Percentiles rank a stretch among this genome's conserved stretches.
Evolutionary conservation across 2,797 vertebrate genomes (phyloP).

Genomic region (Hemitrygon akajei): DNA sequence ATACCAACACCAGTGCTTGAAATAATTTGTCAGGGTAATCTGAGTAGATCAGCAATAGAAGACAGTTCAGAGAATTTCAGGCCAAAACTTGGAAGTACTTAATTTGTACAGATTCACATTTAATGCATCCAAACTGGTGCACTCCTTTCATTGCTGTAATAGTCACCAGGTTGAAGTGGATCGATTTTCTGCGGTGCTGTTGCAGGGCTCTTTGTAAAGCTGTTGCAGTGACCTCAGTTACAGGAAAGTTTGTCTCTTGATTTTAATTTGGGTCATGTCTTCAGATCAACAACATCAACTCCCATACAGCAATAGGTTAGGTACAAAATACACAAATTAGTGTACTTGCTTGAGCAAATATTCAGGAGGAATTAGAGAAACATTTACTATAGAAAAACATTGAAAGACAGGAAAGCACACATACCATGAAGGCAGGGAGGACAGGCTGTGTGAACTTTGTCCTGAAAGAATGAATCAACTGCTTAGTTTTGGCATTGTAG

Average conservation of each 20-base stretch:
- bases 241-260: neutral
- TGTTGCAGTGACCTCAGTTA: neutral
- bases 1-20: too few species aligned
- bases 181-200: neutral
- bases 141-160: neutral
- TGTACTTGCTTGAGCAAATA: neutral
- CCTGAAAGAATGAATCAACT: conserved; percentile 82
- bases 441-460: conserved; percentile 84
- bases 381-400: neutral
- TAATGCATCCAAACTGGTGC: neutral
- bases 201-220: neutral
- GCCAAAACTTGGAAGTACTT: neutral
- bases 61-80: neutral
- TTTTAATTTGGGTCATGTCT: neutral
- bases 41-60: too few species aligned
- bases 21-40: too few species aligned
- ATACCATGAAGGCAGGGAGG: conserved; percentile 86
- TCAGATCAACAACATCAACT: neutral
- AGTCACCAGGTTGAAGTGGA: too few species aligned
- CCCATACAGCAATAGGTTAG: neutral
- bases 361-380: neutral
- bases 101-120: neutral
- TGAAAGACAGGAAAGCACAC: conserved; percentile 39
- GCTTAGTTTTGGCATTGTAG: conserved; percentile 80
- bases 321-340: neutral